These are phyloP conservation scores for Prionchulus punctatus DNA, from an alignment of 2,888 invertebrate species.

Conservation along the genomic window DNA sequence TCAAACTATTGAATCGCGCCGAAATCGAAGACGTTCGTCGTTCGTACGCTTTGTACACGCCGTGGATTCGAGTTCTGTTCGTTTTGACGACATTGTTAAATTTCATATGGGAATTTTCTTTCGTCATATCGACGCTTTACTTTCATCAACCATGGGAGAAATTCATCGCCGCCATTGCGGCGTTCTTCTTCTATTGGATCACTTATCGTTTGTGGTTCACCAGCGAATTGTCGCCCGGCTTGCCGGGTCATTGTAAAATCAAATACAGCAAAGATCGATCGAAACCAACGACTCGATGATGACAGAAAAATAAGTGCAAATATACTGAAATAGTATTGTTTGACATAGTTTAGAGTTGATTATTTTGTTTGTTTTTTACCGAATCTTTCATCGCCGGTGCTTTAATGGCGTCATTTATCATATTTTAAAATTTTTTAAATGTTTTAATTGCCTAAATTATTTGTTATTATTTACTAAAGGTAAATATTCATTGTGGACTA, in stretches of 20 bases:
- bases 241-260: not conserved
- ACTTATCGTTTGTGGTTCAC: conserved; percentile 10
- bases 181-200: not conserved
- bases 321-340: too few species aligned
- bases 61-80: conserved; percentile 59
- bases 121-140: not conserved
- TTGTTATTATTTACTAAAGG: too few species aligned
- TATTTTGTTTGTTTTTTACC: too few species aligned
- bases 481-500: too few species aligned
- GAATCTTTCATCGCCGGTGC: too few species aligned
- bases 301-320: too few species aligned
- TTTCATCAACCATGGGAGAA: conserved; percentile 45
- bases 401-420: too few species aligned
- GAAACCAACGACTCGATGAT: too few species aligned
- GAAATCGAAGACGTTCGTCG: not conserved
- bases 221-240: not conserved
- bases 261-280: too few species aligned
- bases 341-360: too few species aligned
- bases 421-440: too few species aligned
- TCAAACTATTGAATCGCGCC: not conserved
- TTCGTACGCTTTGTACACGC: conserved; percentile 43
- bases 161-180: not conserved
- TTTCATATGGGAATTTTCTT: not conserved
- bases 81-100: conserved; percentile 46
- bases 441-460: too few species aligned